Evolutionary conservation across 2,113 vertebrate species (phyloP), one percentile per base, ranked within the genome.

Genomic region (Hiodon tergisus): DNA sequence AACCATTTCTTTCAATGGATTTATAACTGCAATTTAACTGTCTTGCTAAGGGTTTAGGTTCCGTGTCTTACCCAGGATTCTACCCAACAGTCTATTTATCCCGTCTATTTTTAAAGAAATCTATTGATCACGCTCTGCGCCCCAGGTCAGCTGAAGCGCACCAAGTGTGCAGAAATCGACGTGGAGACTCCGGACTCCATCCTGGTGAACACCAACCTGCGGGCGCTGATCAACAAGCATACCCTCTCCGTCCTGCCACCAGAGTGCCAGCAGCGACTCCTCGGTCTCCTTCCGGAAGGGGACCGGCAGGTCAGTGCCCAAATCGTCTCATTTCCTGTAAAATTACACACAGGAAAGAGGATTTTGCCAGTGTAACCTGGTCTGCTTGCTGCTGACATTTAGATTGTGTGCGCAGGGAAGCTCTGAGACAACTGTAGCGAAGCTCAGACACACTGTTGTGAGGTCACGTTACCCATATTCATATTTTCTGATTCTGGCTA

Each of bases 151-250:
- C 90, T 99, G 85, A 97, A 95, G 88, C 91, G 95, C 3, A 88
- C 92, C 0, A 94, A 91, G 82, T 94, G 93, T 72, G 93, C 92
- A 0, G 95, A 96, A 73, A 99, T 99, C 31, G 97, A 99, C 4
- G 97, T 98, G 80, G 97, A 99, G 85, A 99, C 97, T 0, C 97
- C 97, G 0, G 97, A 99, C 84, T 99, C 97, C 71, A 99, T 99
- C 86, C 87, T 99, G 67, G 97, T 98, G 69, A 99, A 99, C 89
- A 99, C 97, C 51, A 99, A 98, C 87, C 89, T 98, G 72, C 87
- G 96, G 70, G 97, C 97, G 0, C 90, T 99, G 78, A 97, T 99
- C 85, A 98, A 98, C 87, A 99, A 99, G 76, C 96, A 98, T 82
- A 99, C 94, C 0, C 96, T 99, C 89, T 94, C 93, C 0, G 82